Percentiles rank a stretch among this genome's conserved stretches.
phyloP scores from a whole-genome alignment of 2,113 vertebrate genomes.

The Cyanoderma ruficeps region DNA sequence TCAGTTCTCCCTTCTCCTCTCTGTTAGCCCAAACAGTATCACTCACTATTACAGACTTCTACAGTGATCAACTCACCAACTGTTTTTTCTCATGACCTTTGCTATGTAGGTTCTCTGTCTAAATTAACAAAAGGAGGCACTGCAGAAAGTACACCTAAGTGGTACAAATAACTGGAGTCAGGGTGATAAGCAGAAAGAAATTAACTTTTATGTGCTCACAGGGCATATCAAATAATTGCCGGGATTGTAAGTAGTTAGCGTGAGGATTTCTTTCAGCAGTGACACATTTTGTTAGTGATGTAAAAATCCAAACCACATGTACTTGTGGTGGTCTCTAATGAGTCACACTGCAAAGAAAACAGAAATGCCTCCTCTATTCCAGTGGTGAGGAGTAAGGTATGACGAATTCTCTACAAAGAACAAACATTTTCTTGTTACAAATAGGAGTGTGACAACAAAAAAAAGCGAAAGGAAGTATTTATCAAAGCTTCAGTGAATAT shows the following conservation, averaged over 20 bases:
- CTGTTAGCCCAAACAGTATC: not conserved
- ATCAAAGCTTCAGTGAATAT: not conserved
- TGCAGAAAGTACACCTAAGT: not conserved
- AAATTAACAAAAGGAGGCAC: not conserved
- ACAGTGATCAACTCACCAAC: not conserved
- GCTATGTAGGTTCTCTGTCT: not conserved
- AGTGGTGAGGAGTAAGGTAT: not conserved
- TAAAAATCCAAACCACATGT: not conserved
- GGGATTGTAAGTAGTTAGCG: not conserved
- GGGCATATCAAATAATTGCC: not conserved
- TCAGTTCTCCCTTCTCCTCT: not conserved
- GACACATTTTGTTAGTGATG: not conserved
- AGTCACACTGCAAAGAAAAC: not conserved
- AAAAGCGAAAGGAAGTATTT: not conserved
- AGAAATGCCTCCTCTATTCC: not conserved
- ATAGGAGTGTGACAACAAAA: not conserved
- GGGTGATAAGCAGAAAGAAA: not conserved
- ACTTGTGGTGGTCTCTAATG: not conserved
- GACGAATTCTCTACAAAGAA: not conserved
- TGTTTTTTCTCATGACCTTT: not conserved
- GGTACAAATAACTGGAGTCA: not conserved
- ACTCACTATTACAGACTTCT: not conserved
- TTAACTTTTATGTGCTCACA: not conserved
- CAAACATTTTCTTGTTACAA: not conserved
- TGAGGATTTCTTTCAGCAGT: not conserved